Percentiles rank a stretch among this genome's conserved stretches.
phyloP scores from a whole-genome alignment of 2,888 invertebrate genomes.

The Ernsta delagoae region DNA sequence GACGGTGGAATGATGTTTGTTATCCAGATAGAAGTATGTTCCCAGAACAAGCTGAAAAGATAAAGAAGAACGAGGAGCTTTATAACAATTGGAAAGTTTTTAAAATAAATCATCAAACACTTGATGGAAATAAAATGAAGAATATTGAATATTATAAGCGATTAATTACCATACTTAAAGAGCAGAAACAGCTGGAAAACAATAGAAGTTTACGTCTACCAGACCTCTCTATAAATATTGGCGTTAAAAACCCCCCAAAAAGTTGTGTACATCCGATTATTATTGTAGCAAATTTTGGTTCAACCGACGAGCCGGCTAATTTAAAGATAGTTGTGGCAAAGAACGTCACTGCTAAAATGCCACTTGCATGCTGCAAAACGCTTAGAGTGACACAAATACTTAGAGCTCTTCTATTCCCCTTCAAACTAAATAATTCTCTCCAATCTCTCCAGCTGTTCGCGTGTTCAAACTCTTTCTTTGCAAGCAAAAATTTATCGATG shows the following conservation, averaged over 20 bases:
- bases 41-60: conserved; percentile 47
- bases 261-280: conserved; percentile 31
- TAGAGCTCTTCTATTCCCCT: conserved; percentile 19
- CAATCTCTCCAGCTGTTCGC: background rate
- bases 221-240: conserved; percentile 39
- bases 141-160: background rate
- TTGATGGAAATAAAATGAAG: too few species aligned
- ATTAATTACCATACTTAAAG: conserved; percentile 39
- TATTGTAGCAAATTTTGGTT: conserved; percentile 38
- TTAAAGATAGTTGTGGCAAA: conserved; percentile 40
- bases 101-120: too few species aligned
- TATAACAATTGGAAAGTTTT: too few species aligned
- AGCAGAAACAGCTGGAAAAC: conserved; percentile 37
- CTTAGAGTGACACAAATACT: background rate
- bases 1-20: conserved; percentile 39
- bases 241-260: conserved; percentile 33
- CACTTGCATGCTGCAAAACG: conserved; percentile 34
- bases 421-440: conserved; percentile 11
- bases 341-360: conserved; percentile 34
- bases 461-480: conserved; percentile 9
- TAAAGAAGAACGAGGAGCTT: too few species aligned
- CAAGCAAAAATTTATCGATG: background rate
- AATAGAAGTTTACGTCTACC: conserved; percentile 38
- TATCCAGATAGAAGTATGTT: conserved; percentile 53
- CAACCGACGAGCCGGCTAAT: conserved; percentile 35